phyloP scores from a whole-genome alignment of 1,140 invertebrate genomes.

The Pentalonia nigronervosa region DNA sequence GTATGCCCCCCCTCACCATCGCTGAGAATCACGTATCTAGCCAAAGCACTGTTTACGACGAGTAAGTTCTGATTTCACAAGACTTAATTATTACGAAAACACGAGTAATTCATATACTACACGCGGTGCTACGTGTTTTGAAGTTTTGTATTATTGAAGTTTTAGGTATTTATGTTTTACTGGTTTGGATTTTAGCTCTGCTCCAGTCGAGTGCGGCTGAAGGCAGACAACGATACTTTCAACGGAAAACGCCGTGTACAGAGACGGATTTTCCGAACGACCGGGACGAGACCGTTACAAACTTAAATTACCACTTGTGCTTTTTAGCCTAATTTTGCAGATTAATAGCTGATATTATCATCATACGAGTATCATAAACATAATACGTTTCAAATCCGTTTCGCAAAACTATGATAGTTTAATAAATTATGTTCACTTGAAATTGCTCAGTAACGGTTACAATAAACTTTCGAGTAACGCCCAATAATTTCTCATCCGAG shows the following conservation, averaged over 20 bases:
- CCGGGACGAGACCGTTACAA: neutral
- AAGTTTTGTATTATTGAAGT: neutral
- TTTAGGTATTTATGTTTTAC: neutral
- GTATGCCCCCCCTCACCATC: too few species aligned
- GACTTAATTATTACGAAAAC: neutral
- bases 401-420: neutral
- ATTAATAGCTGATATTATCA: neutral
- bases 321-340: neutral
- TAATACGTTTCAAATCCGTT: neutral
- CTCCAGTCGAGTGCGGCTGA: neutral
- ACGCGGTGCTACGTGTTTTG: neutral
- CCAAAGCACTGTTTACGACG: neutral
- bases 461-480: neutral
- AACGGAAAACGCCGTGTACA: neutral
- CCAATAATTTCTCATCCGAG: neutral
- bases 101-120: neutral
- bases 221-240: neutral
- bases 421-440: neutral
- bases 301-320: neutral
- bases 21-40: neutral
- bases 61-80: neutral
- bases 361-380: neutral
- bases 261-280: neutral
- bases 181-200: neutral
- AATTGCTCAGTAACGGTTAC: too few species aligned